Percentiles rank a stretch among this genome's conserved stretches.
Conservation (phyloP, 2,797 vertebrate genomes). For the Chelon auratus region DNA sequence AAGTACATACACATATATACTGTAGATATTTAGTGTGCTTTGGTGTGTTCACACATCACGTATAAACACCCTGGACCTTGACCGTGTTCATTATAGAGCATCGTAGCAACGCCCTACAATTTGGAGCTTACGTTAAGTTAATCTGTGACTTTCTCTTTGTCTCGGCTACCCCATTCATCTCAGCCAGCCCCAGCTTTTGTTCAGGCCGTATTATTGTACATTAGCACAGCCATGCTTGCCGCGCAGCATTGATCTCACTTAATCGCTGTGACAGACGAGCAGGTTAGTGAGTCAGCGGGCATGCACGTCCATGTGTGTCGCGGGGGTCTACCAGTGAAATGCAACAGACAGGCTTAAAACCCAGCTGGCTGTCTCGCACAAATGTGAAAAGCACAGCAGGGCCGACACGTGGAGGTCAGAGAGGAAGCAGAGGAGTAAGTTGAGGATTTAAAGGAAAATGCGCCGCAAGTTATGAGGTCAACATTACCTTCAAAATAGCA, state of each 20-base stretch:
- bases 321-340: slow-evolving; percentile 50
- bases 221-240: slow-evolving; percentile 31
- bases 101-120: slow-evolving; percentile 32
- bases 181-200: slow-evolving; percentile 23
- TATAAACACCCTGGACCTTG: slow-evolving; percentile 37
- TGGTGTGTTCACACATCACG: slow-evolving; percentile 9
- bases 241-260: slow-evolving; percentile 52
- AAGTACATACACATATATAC: background rate
- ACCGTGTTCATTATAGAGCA: slow-evolving; percentile 9
- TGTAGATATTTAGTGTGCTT: slow-evolving; percentile 16
- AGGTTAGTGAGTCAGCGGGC: slow-evolving; percentile 62
- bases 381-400: slow-evolving; percentile 52
- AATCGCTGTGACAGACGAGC: slow-evolving; percentile 58
- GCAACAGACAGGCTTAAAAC: slow-evolving; percentile 59
- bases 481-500: background rate
- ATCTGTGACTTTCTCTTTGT: slow-evolving; percentile 49
- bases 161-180: slow-evolving; percentile 16
- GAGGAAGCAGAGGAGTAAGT: slow-evolving; percentile 8
- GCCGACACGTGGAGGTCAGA: slow-evolving; percentile 26
- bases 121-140: slow-evolving; percentile 25
- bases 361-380: slow-evolving; percentile 20
- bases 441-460: slow-evolving; percentile 17
- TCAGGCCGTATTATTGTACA: slow-evolving; percentile 29
- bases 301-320: slow-evolving; percentile 43
- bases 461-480: background rate